Base-by-base conservation (phyloP, 2,113 vertebrate genomes). In the Toxostoma redivivum region DNA sequence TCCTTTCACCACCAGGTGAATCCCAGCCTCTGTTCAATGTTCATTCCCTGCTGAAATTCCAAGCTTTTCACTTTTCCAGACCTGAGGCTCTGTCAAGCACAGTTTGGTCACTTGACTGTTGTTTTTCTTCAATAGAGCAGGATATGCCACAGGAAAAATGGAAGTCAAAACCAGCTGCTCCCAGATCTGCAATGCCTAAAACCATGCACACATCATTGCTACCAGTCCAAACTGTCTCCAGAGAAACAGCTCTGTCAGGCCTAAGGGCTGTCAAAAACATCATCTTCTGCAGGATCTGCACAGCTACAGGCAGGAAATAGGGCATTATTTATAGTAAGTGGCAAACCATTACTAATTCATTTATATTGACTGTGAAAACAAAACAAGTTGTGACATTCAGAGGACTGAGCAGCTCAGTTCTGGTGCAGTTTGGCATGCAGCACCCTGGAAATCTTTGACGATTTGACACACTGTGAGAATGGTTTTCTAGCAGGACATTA, bases 251-350 rank as follows among this genome's bases (percentile, higher is more conserved):
- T 89, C 78, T 58, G 57, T 24, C 65, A 16, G 72, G n/a, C 7
- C 58, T 10, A 11, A 19, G 25, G 24, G 23, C 62, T 80, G 48
- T 62, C 54, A 83, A 5, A 88, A 81, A 6, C 20, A 31, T 10
- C 10, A 80, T 42, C 21, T 61, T 33, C 90, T 88, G 72, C 73
- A 84, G 91, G 92, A 94, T 86, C n/a, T 78, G 72, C 77, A 89
- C 85, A 77, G 86, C 61, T 92, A 45, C 89, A 67, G 33, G 57
- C 84, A 94, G 58, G 77, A 97, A 97, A 97, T 37, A 57, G 92
- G 92, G 72, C 87, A 94, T 96, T 97, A 97, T 97, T 97, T 98
- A 96, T 94, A 94, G 91, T 60, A 96, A 97, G 94, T 96, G 89
- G 66, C 30, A 97, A 57, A 19, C 86, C 93, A 96, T 97, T 93